A percentile compares a stretch with the other conserved stretches of the same genome.
Evolutionary conservation across 2,113 vertebrate species (phyloP).

Genomic region (Lichenostomus cassidix): DNA sequence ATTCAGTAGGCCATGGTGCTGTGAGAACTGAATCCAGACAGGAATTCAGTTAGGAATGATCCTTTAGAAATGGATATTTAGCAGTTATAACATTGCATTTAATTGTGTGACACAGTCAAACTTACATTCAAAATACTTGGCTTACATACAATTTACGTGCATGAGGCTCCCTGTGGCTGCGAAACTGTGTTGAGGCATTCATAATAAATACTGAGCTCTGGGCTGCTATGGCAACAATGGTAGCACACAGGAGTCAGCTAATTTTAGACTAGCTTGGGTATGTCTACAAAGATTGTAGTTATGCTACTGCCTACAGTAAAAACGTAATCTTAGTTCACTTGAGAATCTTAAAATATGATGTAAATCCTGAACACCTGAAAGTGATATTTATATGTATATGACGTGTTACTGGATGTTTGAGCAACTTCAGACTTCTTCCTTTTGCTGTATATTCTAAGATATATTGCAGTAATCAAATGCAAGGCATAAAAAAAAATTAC

Average conservation of each 20-base stretch:
- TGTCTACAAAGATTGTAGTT: neutral
- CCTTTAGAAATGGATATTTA: neutral
- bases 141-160: neutral
- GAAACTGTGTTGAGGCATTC: neutral
- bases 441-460: neutral
- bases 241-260: neutral
- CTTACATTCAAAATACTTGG: neutral
- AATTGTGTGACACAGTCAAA: neutral
- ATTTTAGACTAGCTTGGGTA: neutral
- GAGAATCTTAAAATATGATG: neutral
- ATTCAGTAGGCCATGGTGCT: neutral
- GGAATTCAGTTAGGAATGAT: neutral
- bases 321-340: neutral
- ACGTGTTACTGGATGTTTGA: neutral
- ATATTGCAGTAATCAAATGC: neutral
- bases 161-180: neutral
- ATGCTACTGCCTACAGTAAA: neutral
- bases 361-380: neutral
- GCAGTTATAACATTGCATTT: neutral
- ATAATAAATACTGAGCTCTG: neutral
- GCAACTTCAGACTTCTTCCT: neutral
- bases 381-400: neutral
- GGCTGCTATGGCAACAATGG: conserved; percentile 32
- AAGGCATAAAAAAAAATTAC: neutral
- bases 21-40: neutral